phyloP scores from a whole-genome alignment of 2,113 vertebrate species.

The Nannobrachium achirus region DNA sequence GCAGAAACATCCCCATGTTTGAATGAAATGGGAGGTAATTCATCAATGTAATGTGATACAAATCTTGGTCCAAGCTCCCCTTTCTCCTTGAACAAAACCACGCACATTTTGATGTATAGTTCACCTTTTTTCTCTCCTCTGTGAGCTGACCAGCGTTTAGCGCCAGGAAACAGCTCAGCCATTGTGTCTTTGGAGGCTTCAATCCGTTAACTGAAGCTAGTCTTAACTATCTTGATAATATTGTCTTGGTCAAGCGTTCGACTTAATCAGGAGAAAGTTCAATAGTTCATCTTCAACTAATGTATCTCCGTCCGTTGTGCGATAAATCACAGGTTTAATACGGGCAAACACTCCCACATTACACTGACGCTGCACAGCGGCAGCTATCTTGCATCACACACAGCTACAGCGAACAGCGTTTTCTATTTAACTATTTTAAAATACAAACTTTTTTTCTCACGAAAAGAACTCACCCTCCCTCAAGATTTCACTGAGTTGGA shows the following conservation, averaged over 20 bases:
- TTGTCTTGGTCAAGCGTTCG: slow-evolving; percentile 3
- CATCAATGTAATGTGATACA: slow-evolving; percentile 8
- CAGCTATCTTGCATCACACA: too few relatives aligned
- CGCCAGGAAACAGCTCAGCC: background rate
- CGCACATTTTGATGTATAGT: slow-evolving; percentile 3
- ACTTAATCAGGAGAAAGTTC: slow-evolving; percentile 16
- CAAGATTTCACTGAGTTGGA: too few relatives aligned
- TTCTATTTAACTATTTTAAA: too few relatives aligned
- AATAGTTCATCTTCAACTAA: background rate
- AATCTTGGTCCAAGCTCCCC: slow-evolving; percentile 5
- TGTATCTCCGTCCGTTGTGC: background rate
- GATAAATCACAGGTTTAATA: background rate
- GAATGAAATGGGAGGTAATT: background rate
- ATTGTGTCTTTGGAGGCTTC: background rate
- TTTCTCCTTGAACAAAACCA: slow-evolving; percentile 7
- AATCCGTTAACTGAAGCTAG: slow-evolving; percentile 3
- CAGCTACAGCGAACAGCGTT: too few relatives aligned
- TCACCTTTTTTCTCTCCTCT: slow-evolving; percentile 7
- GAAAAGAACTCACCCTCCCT: too few relatives aligned
- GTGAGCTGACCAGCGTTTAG: background rate
- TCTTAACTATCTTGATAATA: too few relatives aligned
- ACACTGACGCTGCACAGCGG: too few relatives aligned
- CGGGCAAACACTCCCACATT: background rate
- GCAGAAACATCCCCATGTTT: slow-evolving; percentile 2
- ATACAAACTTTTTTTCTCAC: too few relatives aligned